Base-by-base conservation (phyloP, 2,797 vertebrate genomes). In the Enteromius argenteus region DNA sequence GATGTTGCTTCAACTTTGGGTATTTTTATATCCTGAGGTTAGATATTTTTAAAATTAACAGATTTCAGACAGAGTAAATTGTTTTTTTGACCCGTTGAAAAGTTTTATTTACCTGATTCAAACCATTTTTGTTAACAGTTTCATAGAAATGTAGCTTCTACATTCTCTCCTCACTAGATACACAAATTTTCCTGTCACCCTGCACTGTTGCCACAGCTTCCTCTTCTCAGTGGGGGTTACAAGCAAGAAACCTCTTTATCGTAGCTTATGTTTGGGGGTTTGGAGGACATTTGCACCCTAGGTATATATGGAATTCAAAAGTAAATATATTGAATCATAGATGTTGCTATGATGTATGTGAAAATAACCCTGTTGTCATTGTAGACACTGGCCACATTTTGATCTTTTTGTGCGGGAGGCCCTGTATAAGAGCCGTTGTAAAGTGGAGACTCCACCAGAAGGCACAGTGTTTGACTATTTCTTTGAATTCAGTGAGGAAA, bases 191-290 rank as follows among this genome's bases (percentile, higher is more conserved):
- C 3, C 39, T 84, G 46, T 32, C 30, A 68, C 13, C 23, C 35
- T 74, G 35, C 74, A 60, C 32, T 78, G 79, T 88, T 72, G 11
- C 46, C 15, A 62, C 67, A 17, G 60, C 56, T 58, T 44, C 83
- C 15, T 85, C 83, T 11, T 3, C 51, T 10, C 90, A 88, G 35
- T 89, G 84, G 53, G 86, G 93, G 30, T 62, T 91, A 44, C 89
- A 94, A 19, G 79, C 86, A 80, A 89, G 91, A 89, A 95, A 94
- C 87, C 86, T 95, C 84, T 97, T 97, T 87, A 89, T 96, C 35
- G 91, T 96, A 75, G 94, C 96, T 62, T 95, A 95, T 84, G 90
- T 96, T 75, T 97, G 96, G 97, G 95, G 96, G 58, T 97, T 97
- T 90, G 95, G 96, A 88, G 95, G 95, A 83, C 94, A 94, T 71